Evolutionary conservation across 2,888 invertebrate species (phyloP), one percentile per base, ranked within the genome.

Genomic region (Choristoneura rosaceana): DNA sequence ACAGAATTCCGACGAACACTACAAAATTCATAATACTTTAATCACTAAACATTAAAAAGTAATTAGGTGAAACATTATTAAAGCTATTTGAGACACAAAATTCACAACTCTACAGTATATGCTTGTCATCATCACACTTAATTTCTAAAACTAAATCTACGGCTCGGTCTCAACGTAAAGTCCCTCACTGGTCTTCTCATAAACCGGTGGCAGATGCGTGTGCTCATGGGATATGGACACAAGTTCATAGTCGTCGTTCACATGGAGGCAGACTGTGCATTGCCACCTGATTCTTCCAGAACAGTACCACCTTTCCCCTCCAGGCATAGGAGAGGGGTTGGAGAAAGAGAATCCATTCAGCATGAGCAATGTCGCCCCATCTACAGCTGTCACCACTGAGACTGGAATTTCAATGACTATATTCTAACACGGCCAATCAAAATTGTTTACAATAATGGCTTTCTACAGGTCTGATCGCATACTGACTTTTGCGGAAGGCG

Each of bases 281-380:
- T 87, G 86, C 88, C 88, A 92, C 41, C 82, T 82, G 50, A 84
- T 74, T 71, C 91, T 83, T 1, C 93, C 94, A 0, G 93, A 90
- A 76, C 94, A 93, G 81, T 90, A 92, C 93, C 94, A 93, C 0
- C 92, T 79, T 68, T 93, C 94, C 1, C 94, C 94, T 2, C 90
- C 90, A 4, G 86, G 80, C 83, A 93, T 88, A 0, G 93, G 93
- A 0, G 91, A 87, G 0, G 93, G 94, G 71, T 90, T 91, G n/a
- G 85, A 84, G 80, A 92, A 94, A 10, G 90, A 91, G 73, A 88
- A 94, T 0, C 91, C 90, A 79, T 92, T 90, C 25, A 93, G 84
- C 89, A 94, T 90, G 41, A 94, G 87, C 0, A 94, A 83, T 0
- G 92, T 90, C 1, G 93, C 93, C 3, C 94, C 94, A 74, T 92